Base-by-base conservation (phyloP, 2,113 vertebrate genomes). In the Python bivittatus region DNA sequence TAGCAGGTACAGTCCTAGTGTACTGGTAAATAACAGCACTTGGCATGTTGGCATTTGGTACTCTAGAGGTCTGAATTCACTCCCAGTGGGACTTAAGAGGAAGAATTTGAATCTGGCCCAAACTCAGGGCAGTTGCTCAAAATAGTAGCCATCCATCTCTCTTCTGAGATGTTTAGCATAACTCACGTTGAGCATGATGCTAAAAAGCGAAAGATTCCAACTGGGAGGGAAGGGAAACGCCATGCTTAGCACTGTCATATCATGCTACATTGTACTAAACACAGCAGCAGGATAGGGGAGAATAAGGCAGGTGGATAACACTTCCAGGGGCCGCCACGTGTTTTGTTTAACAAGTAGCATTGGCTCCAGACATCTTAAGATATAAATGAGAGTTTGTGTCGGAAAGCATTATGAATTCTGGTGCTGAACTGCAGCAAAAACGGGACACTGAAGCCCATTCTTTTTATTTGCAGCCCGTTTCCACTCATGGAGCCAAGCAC, bases 391-490 rank as follows among this genome's bases (percentile, higher is more conserved):
- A 72, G 54, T 57, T 44, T 23, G n/a, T 25, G 25, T 44, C 33
- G 29, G 33, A 44, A 11, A 8, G 1, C 10, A 72, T 6, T 44
- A n/a, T 22, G 68, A 27, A 6, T 79, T 33, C 64, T 23, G n/a
- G 5, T 58, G 17, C 54, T 12, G 9, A 25, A 27, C n/a, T 7
- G 33, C 1, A 72, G 38, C 86, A 25, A 83, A 88, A 52, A 5
- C 7, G n/a, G 15, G 42, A 88, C 42, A 25, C 9, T 72, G 11
- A 84, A 88, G 48, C 7, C 11, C 4, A 1, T 89, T 58, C 15
- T 72, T 96, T 88, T 94, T 86, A 84, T 17, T 94, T 95, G 95
- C 97, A 98, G 97, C 94, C 94, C 93, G 93, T 94, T 94, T 95
- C 96, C 94, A 92, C 96, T n/a, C 23, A 94, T 86, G 84, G 95